Base-by-base conservation (phyloP, 2,797 vertebrate species). In the Eleutherodactylus coqui region DNA sequence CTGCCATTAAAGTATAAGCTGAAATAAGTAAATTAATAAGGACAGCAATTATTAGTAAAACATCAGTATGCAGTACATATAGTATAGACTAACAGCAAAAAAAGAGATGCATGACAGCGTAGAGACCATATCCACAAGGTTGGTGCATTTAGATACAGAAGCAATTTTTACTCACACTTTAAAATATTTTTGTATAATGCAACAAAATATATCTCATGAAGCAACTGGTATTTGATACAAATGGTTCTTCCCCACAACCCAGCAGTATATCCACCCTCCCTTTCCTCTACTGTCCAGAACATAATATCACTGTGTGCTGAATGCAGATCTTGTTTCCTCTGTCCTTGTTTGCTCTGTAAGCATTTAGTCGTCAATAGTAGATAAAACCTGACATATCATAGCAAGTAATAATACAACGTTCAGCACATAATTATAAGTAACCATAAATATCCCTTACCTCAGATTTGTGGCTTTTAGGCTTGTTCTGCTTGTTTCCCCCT, bases 401-500 rank as follows among this genome's bases (percentile, higher is more conserved):
- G 53, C 11, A 75, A 45, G 36, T 9, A 55, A 53, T 58, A 3
- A 67, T 73, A 55, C 16, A 10, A 58, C 60, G 2, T 60, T 47
- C 49, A 69, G 16, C 27, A 21, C 75, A 83, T 70, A 29, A 60
- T 75, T 60, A 75, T 24, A 60, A 43, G 34, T n/a, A 83, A 70
- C 7, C 34, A 51, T 53, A 58, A 34, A 60, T 62, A 60, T 11
- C 55, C 32, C 82, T 83, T 83, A 83, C 82, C 82, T 83, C 38
- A 62, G 41, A 11, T 45, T 83, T 60, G 70, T 45, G 53, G 38
- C 0, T 62, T 82, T 73, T 19, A 58, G 81, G 17, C 70, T 83
- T 32, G 13, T 51, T 62, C 53, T 43, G 16, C 45, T 16, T 55
- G 80, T 73, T 5, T 27, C 38, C 78, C 14, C 24, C 29, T 47